Conservation (phyloP, 53 echinoderm and acorn worm genomes). For the Paelopatides confundens region DNA sequence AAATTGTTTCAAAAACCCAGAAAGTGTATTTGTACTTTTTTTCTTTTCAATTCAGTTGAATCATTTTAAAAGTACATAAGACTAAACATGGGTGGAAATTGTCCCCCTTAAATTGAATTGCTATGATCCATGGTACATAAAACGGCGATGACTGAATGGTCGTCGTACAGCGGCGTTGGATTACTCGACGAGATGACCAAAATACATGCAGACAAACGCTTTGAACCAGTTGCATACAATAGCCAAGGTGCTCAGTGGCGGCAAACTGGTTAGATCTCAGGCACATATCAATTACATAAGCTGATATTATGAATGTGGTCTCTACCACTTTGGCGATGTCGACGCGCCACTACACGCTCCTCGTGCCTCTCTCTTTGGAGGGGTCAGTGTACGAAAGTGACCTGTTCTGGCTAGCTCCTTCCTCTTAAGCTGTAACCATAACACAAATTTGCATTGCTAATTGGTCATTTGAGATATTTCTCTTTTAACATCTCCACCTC, state of each 20-base stretch:
- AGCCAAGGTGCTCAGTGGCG: not conserved
- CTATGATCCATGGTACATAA: too few relatives aligned
- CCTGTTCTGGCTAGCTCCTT: constrained; percentile 39
- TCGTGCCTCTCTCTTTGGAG: constrained; percentile 4
- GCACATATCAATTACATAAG: constrained; percentile 18
- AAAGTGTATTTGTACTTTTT: too few relatives aligned
- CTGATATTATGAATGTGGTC: not conserved
- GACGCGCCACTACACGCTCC: constrained; percentile 11
- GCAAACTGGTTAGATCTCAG: not conserved
- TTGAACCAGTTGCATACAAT: constrained; percentile 4
- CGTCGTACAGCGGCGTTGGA: too few relatives aligned
- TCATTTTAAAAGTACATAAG: too few relatives aligned
- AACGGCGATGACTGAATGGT: too few relatives aligned
- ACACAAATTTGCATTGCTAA: constrained; percentile 47
- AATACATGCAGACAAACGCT: not conserved
- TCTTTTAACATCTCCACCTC: constrained; percentile 34
- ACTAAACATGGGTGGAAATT: too few relatives aligned
- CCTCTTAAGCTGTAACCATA: constrained; percentile 41
- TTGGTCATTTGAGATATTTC: constrained; percentile 41
- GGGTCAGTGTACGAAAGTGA: constrained; percentile 46
- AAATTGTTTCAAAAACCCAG: too few relatives aligned
- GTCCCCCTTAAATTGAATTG: too few relatives aligned
- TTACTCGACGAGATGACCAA: too few relatives aligned
- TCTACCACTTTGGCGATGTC: constrained; percentile 28
- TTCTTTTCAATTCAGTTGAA: too few relatives aligned